phyloP scores from a whole-genome alignment of 2,888 invertebrate genomes.

The Branchipolynoe longqiensis region DNA sequence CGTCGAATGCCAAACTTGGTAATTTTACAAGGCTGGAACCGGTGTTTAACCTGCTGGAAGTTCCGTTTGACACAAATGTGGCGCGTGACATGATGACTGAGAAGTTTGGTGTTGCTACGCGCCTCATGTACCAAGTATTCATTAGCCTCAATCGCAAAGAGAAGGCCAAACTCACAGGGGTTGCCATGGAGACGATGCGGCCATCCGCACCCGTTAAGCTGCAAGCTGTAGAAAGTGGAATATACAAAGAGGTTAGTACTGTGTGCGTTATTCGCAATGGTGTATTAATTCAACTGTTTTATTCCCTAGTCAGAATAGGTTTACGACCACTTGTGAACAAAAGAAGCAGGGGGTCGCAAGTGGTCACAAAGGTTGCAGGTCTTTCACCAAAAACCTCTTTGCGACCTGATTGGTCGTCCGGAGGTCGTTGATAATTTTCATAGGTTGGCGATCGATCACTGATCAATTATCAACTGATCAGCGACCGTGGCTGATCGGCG shows the following conservation, averaged over 20 bases:
- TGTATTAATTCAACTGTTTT: no score
- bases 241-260: conserved; percentile 80
- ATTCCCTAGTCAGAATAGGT: no score
- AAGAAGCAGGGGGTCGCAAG: no score
- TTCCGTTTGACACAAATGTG: conserved; percentile 81
- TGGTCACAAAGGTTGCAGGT: no score
- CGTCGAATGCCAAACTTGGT: conserved; percentile 81
- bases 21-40: conserved; percentile 82
- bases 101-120: conserved; percentile 79
- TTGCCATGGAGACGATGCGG: conserved; percentile 82
- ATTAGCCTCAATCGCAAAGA: conserved; percentile 81
- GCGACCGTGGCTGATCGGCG: no score
- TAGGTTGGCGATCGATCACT: no score
- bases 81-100: conserved; percentile 82
- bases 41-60: conserved; percentile 78
- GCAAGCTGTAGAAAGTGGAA: conserved; percentile 78
- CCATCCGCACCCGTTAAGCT: conserved; percentile 81
- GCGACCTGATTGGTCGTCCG: no score
- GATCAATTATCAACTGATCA: no score
- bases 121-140: conserved; percentile 81
- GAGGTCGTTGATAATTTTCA: no score
- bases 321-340: no score
- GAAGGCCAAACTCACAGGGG: conserved; percentile 80
- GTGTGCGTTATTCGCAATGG: no score
- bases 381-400: no score